phyloP scores from a whole-genome alignment of 2,113 vertebrate genomes.

The Pontoporia blainvillei region DNA sequence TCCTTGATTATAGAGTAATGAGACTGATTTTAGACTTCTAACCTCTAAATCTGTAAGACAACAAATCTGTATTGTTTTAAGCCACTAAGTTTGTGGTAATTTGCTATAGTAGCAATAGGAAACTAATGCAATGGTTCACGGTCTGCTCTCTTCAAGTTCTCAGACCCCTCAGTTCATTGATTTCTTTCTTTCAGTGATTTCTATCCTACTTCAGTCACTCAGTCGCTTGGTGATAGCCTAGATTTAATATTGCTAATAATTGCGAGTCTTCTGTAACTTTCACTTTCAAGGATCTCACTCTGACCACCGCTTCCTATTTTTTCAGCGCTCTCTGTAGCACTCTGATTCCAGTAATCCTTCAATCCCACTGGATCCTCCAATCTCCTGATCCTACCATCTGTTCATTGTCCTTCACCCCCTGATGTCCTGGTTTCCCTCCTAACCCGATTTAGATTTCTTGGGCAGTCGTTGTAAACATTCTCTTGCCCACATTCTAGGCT shows the following conservation, averaged over 20 bases:
- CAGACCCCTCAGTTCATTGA: neutral
- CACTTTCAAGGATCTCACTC: neutral
- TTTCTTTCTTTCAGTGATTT: neutral
- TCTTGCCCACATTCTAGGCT: neutral
- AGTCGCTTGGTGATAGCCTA: neutral
- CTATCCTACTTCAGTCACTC: neutral
- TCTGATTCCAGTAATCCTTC: neutral
- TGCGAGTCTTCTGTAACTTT: neutral
- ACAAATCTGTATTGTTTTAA: neutral
- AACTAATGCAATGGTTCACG: rapidly evolving
- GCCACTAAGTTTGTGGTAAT: neutral
- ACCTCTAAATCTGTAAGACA: neutral
- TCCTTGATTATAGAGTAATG: neutral
- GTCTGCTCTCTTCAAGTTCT: neutral
- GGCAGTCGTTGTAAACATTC: neutral
- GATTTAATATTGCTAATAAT: neutral
- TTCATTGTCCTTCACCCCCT: neutral
- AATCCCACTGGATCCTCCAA: neutral
- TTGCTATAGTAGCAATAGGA: neutral
- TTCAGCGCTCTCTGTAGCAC: neutral
- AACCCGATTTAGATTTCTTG: slow-evolving; percentile 29
- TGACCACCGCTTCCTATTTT: neutral
- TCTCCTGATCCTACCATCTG: neutral
- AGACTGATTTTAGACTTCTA: neutral
- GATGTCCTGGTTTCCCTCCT: neutral